These are phyloP conservation scores for Laspeyria flexula DNA, from an alignment of 2,888 invertebrate species.

Conservation along the genomic window DNA sequence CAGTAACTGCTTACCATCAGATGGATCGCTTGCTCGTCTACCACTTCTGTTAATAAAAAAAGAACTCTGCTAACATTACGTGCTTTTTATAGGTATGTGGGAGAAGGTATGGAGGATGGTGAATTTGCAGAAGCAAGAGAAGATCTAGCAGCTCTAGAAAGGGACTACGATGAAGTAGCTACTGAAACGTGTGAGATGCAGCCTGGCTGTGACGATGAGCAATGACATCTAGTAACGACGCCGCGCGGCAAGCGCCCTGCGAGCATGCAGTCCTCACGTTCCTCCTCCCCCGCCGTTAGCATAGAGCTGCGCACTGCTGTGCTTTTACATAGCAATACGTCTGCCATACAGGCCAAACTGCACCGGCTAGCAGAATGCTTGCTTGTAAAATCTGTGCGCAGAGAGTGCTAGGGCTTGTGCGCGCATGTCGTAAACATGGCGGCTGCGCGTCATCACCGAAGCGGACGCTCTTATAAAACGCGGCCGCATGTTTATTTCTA, in stretches of 20 bases:
- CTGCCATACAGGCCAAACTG: slow-evolving; percentile 8
- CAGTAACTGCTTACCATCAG: too few species aligned
- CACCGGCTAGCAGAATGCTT: background rate
- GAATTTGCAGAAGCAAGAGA: slow-evolving; percentile 94
- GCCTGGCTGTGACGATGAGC: slow-evolving; percentile 73
- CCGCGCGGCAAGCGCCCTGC: slow-evolving; percentile 18
- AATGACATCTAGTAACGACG: slow-evolving; percentile 51
- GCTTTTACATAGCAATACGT: slow-evolving; percentile 13
- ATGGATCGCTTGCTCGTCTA: too few species aligned
- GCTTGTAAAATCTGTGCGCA: background rate
- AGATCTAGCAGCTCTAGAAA: slow-evolving; percentile 90
- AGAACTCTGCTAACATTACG: background rate
- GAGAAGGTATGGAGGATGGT: slow-evolving; percentile 94
- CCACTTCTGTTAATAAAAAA: too few species aligned
- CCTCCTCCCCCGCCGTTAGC: slow-evolving; percentile 34
- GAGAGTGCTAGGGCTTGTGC: slow-evolving; percentile 23
- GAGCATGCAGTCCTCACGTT: slow-evolving; percentile 24
- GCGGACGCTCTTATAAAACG: slow-evolving; percentile 81
- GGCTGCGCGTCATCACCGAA: slow-evolving; percentile 63
- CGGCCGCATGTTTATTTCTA: slow-evolving; percentile 76
- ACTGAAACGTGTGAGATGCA: slow-evolving; percentile 85
- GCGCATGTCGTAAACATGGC: slow-evolving; percentile 39
- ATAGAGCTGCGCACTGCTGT: slow-evolving; percentile 20
- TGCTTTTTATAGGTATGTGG: slow-evolving; percentile 87
- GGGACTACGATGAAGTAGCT: slow-evolving; percentile 91